These are phyloP conservation scores for Dermolepida albohirtum DNA, from an alignment of 2,888 invertebrate genomes.

Conservation along the genomic window DNA sequence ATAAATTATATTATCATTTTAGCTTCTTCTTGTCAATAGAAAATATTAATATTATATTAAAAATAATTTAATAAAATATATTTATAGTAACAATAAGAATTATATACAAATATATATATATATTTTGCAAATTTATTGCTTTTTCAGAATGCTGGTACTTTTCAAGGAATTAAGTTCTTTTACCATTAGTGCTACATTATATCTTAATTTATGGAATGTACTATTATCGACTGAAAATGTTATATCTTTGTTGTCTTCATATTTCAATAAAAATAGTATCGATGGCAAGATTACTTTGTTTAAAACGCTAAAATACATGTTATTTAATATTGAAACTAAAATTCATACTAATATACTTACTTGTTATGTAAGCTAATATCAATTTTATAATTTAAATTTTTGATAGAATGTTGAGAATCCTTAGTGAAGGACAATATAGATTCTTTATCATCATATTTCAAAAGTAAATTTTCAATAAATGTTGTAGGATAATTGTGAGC, in stretches of 20 bases:
- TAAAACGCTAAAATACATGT: slow-evolving; percentile 54
- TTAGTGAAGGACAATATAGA: slow-evolving; percentile 28
- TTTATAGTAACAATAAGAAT: background rate
- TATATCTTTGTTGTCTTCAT: slow-evolving; percentile 54
- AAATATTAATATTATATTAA: no score
- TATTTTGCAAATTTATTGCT: slow-evolving; percentile 34
- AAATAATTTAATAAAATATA: slow-evolving; percentile 4
- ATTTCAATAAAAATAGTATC: slow-evolving; percentile 55
- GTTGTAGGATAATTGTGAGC: slow-evolving; percentile 55
- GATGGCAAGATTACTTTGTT: slow-evolving; percentile 55
- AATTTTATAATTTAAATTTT: slow-evolving; percentile 57
- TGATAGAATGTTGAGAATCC: slow-evolving; percentile 10
- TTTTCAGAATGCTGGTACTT: slow-evolving; percentile 46
- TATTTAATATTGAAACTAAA: slow-evolving; percentile 15
- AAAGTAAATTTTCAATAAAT: slow-evolving; percentile 56
- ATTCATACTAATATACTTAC: slow-evolving; percentile 48
- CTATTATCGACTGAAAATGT: slow-evolving; percentile 57
- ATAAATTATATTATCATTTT: no score
- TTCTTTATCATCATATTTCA: slow-evolving; percentile 46
- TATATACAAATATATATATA: background rate
- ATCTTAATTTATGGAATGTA: slow-evolving; percentile 59
- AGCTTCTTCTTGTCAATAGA: no score
- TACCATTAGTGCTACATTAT: slow-evolving; percentile 58
- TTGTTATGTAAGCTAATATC: slow-evolving; percentile 60
- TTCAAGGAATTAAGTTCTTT: slow-evolving; percentile 55